Evolutionary conservation across 2,888 invertebrate species (phyloP).

Genomic region (Amaurobius ferox): DNA sequence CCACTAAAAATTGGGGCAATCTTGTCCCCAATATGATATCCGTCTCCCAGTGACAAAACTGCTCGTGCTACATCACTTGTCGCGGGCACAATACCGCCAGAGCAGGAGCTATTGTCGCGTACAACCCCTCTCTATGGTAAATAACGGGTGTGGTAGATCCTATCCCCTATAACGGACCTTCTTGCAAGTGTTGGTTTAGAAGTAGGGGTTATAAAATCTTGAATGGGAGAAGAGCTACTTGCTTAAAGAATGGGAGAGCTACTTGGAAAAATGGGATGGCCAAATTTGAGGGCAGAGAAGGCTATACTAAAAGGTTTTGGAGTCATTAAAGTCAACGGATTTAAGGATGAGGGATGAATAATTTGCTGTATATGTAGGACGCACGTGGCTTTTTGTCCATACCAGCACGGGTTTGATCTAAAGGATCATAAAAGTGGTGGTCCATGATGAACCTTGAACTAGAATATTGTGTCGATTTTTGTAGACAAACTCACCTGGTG

Average conservation of each 20-base stretch:
- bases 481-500: too few relatives aligned
- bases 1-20: constrained; percentile 1
- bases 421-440: background rate
- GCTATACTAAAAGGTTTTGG: background rate
- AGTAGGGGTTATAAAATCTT: constrained; percentile 5
- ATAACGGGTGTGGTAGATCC: constrained; percentile 14
- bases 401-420: background rate
- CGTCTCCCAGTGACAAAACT: constrained; percentile 1
- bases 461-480: too few relatives aligned
- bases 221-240: background rate
- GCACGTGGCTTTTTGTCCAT: constrained; percentile 1
- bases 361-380: background rate
- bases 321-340: constrained; percentile 5
- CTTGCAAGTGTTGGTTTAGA: background rate
- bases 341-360: background rate
- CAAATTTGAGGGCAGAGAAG: background rate
- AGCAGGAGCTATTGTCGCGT: background rate
- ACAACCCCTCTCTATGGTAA: background rate
- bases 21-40: constrained; percentile 6
- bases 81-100: background rate
- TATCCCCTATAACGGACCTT: constrained; percentile 1
- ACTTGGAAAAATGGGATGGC: constrained; percentile 8
- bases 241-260: too few relatives aligned
- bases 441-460: too few relatives aligned
- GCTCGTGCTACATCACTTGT: constrained; percentile 12